Evolutionary conservation across 2,113 vertebrate species (phyloP), one percentile per base, ranked within the genome.

Genomic region (Sterrhoptilus dennistouni): DNA sequence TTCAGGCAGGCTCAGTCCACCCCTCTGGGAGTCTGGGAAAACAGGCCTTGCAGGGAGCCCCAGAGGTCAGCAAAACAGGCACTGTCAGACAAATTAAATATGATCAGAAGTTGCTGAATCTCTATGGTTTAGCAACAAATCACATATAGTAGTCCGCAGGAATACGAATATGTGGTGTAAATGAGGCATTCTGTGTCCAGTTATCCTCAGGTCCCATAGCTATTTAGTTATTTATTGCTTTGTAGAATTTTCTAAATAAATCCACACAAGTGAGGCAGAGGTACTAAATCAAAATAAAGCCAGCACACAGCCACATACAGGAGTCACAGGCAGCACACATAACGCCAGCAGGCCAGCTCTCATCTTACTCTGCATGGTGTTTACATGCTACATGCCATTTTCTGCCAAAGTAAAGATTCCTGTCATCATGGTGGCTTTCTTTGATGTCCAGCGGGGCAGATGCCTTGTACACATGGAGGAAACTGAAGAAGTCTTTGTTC

Each of bases 371-470:
- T 80, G 78, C 49, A 2, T 42, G 56, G 68, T 83, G 59, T 90
- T 96, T 74, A 19, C 66, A 19, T 59, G 75, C 79, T 65, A 9
- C 2, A 2, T 82, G 87, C 93, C 63, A 65, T 83, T 72, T 86
- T 92, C 83, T 86, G 89, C 86, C 86, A 88, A 83, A 91, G 87
- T 70, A 76, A 92, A 93, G 93, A 89, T 92, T 94, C 89, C 75
- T 86, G 2, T 95, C 16, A 2, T 87, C 92, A 66, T 61, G 60
- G 75, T 96, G 85, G 68, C 81, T 95, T 85, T 47, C 63, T 87
- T 83, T 91, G 86, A 88, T 90, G 88, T 71, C 65, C 79, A 45
- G 80, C 0, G 0, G 27, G 71, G 38, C 61, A 96, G 74, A 68
- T 79, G 53, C 12, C 65, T 74, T 75, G 38, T 66, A 47, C 36